These are phyloP conservation scores for Progne subis DNA, from an alignment of 2,113 vertebrate genomes.

Conservation along the genomic window DNA sequence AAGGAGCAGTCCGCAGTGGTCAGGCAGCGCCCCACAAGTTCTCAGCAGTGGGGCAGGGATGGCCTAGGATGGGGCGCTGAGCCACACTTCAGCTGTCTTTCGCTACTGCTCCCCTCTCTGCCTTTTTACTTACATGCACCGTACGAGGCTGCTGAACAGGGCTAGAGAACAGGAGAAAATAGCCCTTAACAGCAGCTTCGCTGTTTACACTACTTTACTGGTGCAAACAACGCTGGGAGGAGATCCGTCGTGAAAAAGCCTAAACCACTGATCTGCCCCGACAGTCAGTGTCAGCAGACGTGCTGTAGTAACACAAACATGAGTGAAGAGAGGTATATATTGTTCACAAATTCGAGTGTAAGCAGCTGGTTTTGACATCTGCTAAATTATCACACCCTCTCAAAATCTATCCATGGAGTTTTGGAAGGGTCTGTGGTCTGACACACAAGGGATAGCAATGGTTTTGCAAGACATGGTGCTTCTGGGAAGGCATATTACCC, in stretches of 20 bases:
- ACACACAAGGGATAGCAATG: neutral
- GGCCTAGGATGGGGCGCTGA: neutral
- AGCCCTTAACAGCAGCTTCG: neutral
- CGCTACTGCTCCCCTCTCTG: neutral
- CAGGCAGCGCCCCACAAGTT: fast-evolving
- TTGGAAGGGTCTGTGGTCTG: neutral
- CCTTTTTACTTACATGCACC: neutral
- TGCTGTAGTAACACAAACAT: too few relatives aligned
- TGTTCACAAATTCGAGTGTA: neutral
- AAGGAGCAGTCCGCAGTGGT: too few relatives aligned
- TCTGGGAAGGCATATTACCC: neutral
- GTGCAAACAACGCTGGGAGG: neutral
- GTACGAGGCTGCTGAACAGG: fast-evolving
- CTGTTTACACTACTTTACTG: neutral
- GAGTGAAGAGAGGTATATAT: neutral
- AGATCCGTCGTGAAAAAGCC: neutral
- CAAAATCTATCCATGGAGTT: neutral
- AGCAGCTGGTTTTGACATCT: neutral
- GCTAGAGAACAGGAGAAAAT: fast-evolving
- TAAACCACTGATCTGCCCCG: fast-evolving
- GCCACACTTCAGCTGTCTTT: neutral
- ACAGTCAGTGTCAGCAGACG: fast-evolving
- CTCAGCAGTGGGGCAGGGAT: fast-evolving
- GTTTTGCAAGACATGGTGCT: neutral
- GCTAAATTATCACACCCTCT: neutral